Evolutionary conservation across 2,797 vertebrate genomes (phyloP).

Genomic region (Melanotaenia maccullochi): DNA sequence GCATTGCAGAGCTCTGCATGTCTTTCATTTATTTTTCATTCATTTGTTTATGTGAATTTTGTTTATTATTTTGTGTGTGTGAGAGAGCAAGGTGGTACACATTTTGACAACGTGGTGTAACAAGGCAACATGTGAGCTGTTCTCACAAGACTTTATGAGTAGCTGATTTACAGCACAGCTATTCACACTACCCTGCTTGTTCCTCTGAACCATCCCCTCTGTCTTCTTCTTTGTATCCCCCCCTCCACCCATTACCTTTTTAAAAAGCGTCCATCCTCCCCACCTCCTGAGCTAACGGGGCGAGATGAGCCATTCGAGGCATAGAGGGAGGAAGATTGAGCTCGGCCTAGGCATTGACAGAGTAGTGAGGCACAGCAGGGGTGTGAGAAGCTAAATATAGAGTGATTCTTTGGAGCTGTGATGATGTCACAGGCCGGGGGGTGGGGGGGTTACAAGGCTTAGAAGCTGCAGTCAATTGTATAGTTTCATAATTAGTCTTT

Average conservation of each 20-base stretch:
- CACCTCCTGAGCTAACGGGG: conserved; percentile 30
- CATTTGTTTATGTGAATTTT: conserved; percentile 28
- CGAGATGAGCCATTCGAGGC: conserved; percentile 67
- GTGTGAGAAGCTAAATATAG: conserved; percentile 85
- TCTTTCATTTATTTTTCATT: conserved; percentile 35
- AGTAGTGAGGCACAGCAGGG: conserved; percentile 79
- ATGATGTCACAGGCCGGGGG: conserved; percentile 81
- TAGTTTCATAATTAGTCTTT: conserved; percentile 34
- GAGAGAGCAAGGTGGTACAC: conserved; percentile 43
- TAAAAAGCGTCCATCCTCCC: conserved; percentile 30
- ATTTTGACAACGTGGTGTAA: conserved; percentile 63
- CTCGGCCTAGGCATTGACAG: conserved; percentile 74
- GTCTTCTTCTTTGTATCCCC: conserved; percentile 59
- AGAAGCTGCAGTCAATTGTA: conserved; percentile 42
- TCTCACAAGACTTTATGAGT: conserved; percentile 69
- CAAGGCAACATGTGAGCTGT: conserved; percentile 62
- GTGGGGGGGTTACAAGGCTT: conserved; percentile 49
- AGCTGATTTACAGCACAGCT: conserved; percentile 73
- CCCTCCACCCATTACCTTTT: conserved; percentile 10
- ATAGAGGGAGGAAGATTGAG: conserved; percentile 50
- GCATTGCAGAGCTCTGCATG: conserved; percentile 66
- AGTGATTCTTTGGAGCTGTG: conserved; percentile 77
- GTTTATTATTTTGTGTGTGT: conserved; percentile 49
- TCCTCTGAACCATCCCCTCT: conserved; percentile 54
- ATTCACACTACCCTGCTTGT: conserved; percentile 66